Evolutionary conservation across 2,888 invertebrate species (phyloP).

Genomic region (Philereme vetulata): DNA sequence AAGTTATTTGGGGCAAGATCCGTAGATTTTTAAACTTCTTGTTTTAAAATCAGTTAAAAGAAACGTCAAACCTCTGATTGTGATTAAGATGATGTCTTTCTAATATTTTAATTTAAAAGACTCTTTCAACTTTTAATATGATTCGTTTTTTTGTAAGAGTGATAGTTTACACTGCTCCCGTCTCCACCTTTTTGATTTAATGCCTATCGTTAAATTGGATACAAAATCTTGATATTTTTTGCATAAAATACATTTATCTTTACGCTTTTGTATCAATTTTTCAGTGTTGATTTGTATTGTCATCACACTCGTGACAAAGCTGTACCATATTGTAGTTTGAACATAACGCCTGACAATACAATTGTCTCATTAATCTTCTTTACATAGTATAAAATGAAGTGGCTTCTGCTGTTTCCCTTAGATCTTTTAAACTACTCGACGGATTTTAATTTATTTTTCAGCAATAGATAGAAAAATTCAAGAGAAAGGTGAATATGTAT

Average conservation of each 20-base stretch:
- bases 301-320: neutral
- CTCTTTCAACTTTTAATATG: conserved; percentile 7
- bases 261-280: neutral
- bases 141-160: conserved; percentile 1
- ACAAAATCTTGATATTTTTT: neutral
- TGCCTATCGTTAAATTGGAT: neutral
- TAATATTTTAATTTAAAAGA: conserved; percentile 6
- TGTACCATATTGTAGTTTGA: conserved; percentile 2
- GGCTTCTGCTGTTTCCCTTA: too few species aligned
- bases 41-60: conserved; percentile 3
- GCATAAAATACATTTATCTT: neutral
- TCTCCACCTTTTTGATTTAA: conserved; percentile 10
- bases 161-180: conserved; percentile 4
- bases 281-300: conserved; percentile 10
- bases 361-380: conserved; percentile 13
- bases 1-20: too few species aligned
- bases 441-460: too few species aligned
- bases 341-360: conserved; percentile 3
- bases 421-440: too few species aligned
- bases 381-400: too few species aligned
- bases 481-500: too few species aligned
- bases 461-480: too few species aligned
- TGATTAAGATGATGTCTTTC: conserved; percentile 8
- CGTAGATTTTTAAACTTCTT: too few species aligned
- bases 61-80: conserved; percentile 11